phyloP scores from a whole-genome alignment of 2,113 vertebrate genomes.

The Hypomesus transpacificus region DNA sequence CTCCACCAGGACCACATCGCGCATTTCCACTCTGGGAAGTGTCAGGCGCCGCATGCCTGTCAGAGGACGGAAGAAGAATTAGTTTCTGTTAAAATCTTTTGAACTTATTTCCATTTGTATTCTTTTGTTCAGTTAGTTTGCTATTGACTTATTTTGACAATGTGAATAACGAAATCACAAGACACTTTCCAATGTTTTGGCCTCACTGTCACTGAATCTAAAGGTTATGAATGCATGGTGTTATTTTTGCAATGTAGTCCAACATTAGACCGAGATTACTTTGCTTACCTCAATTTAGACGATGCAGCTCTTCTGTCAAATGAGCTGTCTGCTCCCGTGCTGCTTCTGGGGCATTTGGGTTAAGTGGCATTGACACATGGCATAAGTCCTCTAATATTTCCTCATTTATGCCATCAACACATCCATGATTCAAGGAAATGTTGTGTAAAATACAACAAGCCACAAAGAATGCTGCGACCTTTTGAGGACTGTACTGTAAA shows the following conservation, averaged over 20 bases:
- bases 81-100: slow-evolving; percentile 3
- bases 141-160: not conserved
- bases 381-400: not conserved
- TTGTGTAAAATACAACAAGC: slow-evolving; percentile 6
- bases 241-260: too few species aligned
- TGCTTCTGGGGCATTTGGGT: not conserved
- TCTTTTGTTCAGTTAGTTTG: not conserved
- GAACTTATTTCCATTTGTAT: slow-evolving; percentile 4
- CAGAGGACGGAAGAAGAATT: not conserved
- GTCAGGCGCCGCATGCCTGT: not conserved
- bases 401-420: too few species aligned
- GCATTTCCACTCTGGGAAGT: not conserved
- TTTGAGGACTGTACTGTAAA: slow-evolving; percentile 6
- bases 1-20: not conserved
- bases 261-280: too few species aligned
- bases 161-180: not conserved
- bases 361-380: slow-evolving; percentile 2
- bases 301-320: slow-evolving; percentile 8
- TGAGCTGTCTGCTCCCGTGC: not conserved
- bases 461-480: slow-evolving; percentile 5
- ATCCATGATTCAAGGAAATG: slow-evolving; percentile 9
- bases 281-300: not conserved
- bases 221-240: too few species aligned
- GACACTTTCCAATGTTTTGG: not conserved
- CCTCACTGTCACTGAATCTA: not conserved